Evolutionary conservation across 2,113 vertebrate species (phyloP).

Genomic region (Canis aureus): DNA sequence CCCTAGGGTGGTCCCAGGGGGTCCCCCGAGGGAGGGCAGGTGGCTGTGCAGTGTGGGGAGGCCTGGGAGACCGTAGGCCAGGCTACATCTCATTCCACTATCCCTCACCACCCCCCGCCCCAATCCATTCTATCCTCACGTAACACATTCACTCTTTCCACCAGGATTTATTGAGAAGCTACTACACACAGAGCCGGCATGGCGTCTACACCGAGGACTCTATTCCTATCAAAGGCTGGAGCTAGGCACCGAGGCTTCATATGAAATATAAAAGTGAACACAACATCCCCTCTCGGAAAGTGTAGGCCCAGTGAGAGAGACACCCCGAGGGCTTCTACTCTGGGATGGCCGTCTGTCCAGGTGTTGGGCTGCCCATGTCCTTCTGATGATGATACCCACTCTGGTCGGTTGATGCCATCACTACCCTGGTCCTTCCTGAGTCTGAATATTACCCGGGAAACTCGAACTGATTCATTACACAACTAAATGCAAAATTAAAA

Average conservation of each 20-base stretch:
- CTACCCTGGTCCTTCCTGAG: not conserved
- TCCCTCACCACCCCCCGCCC: not conserved
- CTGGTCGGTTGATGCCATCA: rapidly evolving
- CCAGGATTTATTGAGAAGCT: not conserved
- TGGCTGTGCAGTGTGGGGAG: not conserved
- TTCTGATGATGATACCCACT: not conserved
- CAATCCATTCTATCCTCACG: not conserved
- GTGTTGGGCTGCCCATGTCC: not conserved
- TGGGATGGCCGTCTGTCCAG: rapidly evolving
- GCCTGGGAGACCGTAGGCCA: not conserved
- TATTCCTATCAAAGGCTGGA: not conserved
- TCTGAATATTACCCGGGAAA: not conserved
- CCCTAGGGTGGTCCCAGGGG: not conserved
- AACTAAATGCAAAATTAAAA: not conserved
- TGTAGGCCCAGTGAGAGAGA: not conserved
- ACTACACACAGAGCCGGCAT: not conserved
- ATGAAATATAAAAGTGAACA: not conserved
- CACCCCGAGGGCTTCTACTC: not conserved
- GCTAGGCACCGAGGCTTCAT: not conserved
- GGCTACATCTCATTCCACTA: not conserved
- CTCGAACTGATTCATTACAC: not conserved
- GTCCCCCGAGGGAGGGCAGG: not conserved
- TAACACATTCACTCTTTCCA: not conserved
- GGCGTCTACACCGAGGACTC: not conserved
- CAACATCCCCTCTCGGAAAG: not conserved